These are phyloP conservation scores for Rousettus madagascariensis DNA, from an alignment of 2,797 vertebrate species.

Conservation along the genomic window DNA sequence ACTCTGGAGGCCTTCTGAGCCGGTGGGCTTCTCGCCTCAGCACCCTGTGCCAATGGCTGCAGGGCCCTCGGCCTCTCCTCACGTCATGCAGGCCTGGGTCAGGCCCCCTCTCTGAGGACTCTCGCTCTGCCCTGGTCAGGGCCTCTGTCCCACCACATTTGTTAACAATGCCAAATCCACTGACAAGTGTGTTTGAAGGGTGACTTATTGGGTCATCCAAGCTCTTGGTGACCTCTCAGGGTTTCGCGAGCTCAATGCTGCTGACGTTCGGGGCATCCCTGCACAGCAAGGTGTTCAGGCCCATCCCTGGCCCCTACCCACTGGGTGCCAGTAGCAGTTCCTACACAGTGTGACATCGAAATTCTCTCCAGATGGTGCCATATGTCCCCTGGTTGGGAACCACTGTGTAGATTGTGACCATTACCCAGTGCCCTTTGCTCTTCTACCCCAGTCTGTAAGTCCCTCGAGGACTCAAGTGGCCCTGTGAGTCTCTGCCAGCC, in stretches of 20 bases:
- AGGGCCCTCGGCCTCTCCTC: not conserved
- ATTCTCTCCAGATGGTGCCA: not conserved
- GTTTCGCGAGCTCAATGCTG: not conserved
- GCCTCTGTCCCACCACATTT: not conserved
- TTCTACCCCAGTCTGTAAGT: no score
- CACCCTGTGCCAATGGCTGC: not conserved
- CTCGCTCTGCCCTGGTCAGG: not conserved
- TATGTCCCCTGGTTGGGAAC: not conserved
- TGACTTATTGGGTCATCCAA: not conserved
- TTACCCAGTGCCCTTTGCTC: not conserved
- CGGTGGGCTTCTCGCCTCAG: not conserved
- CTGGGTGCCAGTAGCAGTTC: not conserved
- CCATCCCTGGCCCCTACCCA: not conserved
- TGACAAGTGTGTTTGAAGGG: not conserved
- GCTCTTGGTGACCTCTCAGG: not conserved
- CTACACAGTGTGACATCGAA: not conserved
- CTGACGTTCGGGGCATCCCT: not conserved
- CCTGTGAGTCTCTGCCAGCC: not conserved
- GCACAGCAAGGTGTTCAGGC: not conserved
- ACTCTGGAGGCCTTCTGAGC: not conserved
- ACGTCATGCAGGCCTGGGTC: not conserved
- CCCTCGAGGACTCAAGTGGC: not conserved
- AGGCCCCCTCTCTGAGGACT: not conserved
- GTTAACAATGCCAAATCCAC: not conserved
- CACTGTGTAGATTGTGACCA: not conserved